These are phyloP conservation scores for Tenebrio molitor DNA, from an alignment of 1,140 invertebrate genomes.

Conservation along the genomic window DNA sequence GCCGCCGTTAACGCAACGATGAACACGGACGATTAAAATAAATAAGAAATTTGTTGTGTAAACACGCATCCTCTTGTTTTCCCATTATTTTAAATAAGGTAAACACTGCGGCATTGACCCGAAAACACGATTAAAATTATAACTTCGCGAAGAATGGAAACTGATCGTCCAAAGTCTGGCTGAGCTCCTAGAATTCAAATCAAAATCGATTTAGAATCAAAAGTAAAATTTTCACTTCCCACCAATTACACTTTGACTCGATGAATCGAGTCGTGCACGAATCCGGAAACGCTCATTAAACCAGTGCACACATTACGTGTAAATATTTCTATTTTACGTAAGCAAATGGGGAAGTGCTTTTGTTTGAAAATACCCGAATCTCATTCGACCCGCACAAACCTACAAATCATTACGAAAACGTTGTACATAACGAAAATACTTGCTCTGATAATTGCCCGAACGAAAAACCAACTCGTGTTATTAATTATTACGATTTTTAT, in stretches of 20 bases:
- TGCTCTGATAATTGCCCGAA: constrained; percentile 2
- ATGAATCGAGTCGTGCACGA: too few relatives aligned
- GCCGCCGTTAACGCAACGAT: neutral
- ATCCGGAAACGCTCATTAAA: neutral
- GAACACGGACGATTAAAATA: constrained; percentile 18
- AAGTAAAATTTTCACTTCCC: too few relatives aligned
- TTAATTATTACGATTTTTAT: neutral
- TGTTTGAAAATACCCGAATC: neutral
- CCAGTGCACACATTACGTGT: too few relatives aligned
- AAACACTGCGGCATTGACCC: constrained; percentile 24
- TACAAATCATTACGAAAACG: neutral
- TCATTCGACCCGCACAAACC: neutral
- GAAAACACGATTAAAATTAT: constrained; percentile 37
- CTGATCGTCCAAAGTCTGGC: too few relatives aligned
- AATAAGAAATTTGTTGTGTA: constrained; percentile 28
- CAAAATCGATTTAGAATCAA: too few relatives aligned
- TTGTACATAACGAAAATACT: too few relatives aligned
- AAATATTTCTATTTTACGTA: constrained; percentile 22
- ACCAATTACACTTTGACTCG: too few relatives aligned
- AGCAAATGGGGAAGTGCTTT: constrained; percentile 13
- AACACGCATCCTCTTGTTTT: constrained; percentile 34
- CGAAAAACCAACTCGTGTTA: neutral
- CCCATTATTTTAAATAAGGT: constrained; percentile 36
- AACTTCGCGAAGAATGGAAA: constrained; percentile 12
- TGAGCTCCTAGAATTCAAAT: too few relatives aligned